Evolutionary conservation across 1,140 invertebrate genomes (phyloP), one percentile per base, ranked within the genome.

Genomic region (Drosophila serrata): DNA sequence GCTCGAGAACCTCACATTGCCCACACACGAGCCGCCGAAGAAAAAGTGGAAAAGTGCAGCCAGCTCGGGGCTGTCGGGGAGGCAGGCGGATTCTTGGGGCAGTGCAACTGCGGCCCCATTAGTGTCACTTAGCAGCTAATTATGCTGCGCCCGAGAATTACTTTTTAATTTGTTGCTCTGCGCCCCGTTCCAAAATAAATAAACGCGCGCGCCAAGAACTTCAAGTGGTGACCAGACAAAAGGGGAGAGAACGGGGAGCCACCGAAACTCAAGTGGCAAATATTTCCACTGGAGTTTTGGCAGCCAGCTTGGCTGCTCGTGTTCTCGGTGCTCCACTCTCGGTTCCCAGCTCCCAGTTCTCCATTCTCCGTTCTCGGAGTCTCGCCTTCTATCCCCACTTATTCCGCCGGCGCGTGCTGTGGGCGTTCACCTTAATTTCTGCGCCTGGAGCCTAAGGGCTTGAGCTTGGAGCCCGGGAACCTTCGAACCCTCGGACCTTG

Each of bases 111-210:
- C 42, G 82, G 48, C 53, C 40, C 82, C 84, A 87, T 87, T 87
- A 87, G 77, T 84, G 84, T 87, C 84, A 90, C 67, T 87, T 87
- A 90, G 61, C 84, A 87, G 84, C 84, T 87, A 87, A 87, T 87
- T 87, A 87, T 87, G 84, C 85, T 90, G 80, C 68, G 85, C 77
- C 69, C 58, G 60, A 58, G 85, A 90, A 87, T 84, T 87, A 87
- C 84, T 87, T 90, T 87, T 90, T 87, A 87, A 90, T 87, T 87
- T 87, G 84, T 90, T 87, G 76, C 84, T 60, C 72, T 69, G 72
- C 76, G 59, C 74, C 51, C 51, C 53, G 85, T 55, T 70, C 76
- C 68, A 84, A 84, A 87, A 84, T 84, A 87, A 87, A 87, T 90
- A 87, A 80, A 80, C 56, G 49, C 48, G 53, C 58, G 65, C 59